phyloP scores from a whole-genome alignment of 1,140 invertebrate genomes.

The Delia radicum region DNA sequence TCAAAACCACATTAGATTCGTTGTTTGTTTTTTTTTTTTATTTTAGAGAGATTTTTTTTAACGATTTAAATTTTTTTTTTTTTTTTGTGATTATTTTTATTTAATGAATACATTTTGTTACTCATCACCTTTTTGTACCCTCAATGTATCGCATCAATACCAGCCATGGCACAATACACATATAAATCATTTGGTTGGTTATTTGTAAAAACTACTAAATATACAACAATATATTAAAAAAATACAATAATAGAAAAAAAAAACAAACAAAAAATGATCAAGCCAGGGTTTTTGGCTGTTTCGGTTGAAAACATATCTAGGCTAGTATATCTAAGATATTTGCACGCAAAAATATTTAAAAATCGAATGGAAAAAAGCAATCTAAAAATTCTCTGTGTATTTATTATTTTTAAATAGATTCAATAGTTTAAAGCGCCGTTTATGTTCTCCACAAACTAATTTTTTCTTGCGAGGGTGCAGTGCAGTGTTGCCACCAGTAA shows the following conservation, averaged over 20 bases:
- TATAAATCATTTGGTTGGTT: background rate
- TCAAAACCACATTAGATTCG: background rate
- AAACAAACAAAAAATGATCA: constrained; percentile 2
- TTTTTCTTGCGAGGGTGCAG: too few relatives aligned
- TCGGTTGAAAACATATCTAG: constrained; percentile 54
- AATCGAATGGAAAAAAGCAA: too few relatives aligned
- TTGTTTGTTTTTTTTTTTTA: background rate
- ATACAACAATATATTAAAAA: background rate
- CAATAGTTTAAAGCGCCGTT: too few relatives aligned
- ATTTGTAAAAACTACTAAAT: background rate
- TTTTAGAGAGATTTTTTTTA: background rate
- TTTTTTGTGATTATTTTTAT: background rate
- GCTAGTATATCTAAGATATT: constrained; percentile 56
- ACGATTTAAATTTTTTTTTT: background rate
- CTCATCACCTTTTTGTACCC: background rate
- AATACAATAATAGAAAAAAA: background rate
- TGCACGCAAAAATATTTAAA: constrained; percentile 55
- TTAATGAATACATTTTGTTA: background rate
- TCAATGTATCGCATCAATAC: constrained; percentile 4
- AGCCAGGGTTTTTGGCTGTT: constrained; percentile 52
- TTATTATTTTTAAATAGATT: too few relatives aligned
- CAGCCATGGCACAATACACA: background rate
- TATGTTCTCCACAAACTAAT: too few relatives aligned
- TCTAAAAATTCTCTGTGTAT: too few relatives aligned
- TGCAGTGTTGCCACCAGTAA: too few relatives aligned